These are phyloP conservation scores for Tipula vernalis DNA, from an alignment of 2,888 invertebrate genomes.

Conservation along the genomic window DNA sequence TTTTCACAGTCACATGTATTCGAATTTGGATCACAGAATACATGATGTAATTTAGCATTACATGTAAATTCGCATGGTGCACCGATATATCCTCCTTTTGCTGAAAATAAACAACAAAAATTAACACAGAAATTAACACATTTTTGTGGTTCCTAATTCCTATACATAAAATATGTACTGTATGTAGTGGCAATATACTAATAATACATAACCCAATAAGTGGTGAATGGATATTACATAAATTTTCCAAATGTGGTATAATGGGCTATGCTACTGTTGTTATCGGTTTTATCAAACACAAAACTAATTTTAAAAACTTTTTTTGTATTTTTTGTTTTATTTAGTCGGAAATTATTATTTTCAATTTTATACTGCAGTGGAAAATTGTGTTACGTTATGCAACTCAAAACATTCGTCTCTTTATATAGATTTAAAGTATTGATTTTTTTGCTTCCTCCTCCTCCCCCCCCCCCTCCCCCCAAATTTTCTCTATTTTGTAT, in stretches of 20 bases:
- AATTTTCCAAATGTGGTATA: not conserved
- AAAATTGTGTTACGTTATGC: not conserved
- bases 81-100: conserved; percentile 66
- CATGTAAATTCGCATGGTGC: conserved; percentile 66
- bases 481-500: not conserved
- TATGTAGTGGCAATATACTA: no score
- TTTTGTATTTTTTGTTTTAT: not conserved
- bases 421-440: not conserved
- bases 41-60: conserved; percentile 59
- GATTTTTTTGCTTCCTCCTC: not conserved
- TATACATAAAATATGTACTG: not conserved
- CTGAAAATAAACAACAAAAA: conserved; percentile 36
- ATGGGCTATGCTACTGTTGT: not conserved
- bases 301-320: not conserved
- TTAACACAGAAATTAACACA: not conserved
- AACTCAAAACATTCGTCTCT: not conserved
- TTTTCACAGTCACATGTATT: conserved; percentile 66
- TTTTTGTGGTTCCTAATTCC: not conserved
- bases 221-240: not conserved
- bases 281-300: not conserved
- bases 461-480: not conserved
- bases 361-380: not conserved
- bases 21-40: conserved; percentile 58
- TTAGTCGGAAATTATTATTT: not conserved
- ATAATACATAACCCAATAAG: no score